phyloP scores from a whole-genome alignment of 1,140 invertebrate genomes.

The Pogonus chalceus region DNA sequence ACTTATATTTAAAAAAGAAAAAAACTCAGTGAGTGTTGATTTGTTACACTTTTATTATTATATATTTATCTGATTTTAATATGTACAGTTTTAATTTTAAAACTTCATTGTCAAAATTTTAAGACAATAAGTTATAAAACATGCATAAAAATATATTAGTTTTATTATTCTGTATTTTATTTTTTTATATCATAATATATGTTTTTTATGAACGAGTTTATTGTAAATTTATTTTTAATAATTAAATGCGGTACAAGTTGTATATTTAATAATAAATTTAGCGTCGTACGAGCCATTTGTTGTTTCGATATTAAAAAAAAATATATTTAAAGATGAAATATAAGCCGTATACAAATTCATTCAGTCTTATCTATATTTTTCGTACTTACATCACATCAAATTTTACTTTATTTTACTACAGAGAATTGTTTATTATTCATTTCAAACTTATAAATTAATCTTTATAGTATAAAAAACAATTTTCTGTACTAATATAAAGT shows the following conservation, averaged over 20 bases:
- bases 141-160: conserved; percentile 5
- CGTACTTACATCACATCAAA: too few species aligned
- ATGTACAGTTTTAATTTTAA: neutral
- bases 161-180: conserved; percentile 2
- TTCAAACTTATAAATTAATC: too few species aligned
- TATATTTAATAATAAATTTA: too few species aligned
- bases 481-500: too few species aligned
- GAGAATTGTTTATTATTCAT: too few species aligned
- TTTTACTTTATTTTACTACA: too few species aligned
- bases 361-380: too few species aligned
- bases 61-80: conserved; percentile 7
- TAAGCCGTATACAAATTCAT: conserved; percentile 3
- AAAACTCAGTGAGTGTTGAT: neutral
- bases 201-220: conserved; percentile 7
- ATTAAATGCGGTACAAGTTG: neutral
- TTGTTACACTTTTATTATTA: neutral
- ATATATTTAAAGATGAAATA: conserved; percentile 5
- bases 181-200: conserved; percentile 9
- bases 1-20: neutral
- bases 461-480: too few species aligned
- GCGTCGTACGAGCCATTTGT: conserved; percentile 2
- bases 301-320: conserved; percentile 5
- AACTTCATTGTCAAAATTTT: conserved; percentile 2
- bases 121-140: conserved; percentile 1
- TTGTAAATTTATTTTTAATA: conserved; percentile 2